These are phyloP conservation scores for Lethocerus indicus DNA, from an alignment of 1,140 invertebrate genomes.

Conservation along the genomic window DNA sequence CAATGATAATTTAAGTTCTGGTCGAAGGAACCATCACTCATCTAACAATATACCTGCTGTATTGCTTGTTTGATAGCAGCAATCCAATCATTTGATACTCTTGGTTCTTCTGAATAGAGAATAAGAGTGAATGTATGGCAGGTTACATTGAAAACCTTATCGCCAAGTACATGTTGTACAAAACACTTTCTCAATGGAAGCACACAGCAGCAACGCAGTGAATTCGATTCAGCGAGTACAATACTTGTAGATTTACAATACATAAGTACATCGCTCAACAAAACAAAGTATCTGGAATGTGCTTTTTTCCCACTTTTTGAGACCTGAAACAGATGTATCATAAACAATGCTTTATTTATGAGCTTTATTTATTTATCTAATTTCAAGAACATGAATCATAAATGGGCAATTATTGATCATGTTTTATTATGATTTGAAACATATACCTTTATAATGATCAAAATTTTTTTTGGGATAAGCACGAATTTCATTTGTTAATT, in stretches of 20 bases:
- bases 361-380: background rate
- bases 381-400: too few relatives aligned
- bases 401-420: background rate
- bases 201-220: constrained; percentile 34
- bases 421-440: background rate
- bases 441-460: background rate
- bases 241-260: constrained; percentile 34
- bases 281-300: constrained; percentile 28
- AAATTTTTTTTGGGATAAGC: background rate
- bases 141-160: constrained; percentile 33
- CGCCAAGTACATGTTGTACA: constrained; percentile 31
- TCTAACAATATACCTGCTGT: constrained; percentile 24
- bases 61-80: constrained; percentile 32
- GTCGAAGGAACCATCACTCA: background rate
- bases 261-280: constrained; percentile 38
- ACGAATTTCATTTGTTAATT: background rate
- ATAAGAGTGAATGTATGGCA: constrained; percentile 37
- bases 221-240: constrained; percentile 20
- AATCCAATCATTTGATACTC: constrained; percentile 35
- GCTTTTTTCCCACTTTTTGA: constrained; percentile 15
- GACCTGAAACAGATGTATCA: background rate
- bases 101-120: constrained; percentile 32
- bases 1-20: background rate
- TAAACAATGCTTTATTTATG: background rate
- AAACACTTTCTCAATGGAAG: constrained; percentile 42